Base-by-base conservation (phyloP, 1,140 invertebrate genomes). In the Drosophila tristis region DNA sequence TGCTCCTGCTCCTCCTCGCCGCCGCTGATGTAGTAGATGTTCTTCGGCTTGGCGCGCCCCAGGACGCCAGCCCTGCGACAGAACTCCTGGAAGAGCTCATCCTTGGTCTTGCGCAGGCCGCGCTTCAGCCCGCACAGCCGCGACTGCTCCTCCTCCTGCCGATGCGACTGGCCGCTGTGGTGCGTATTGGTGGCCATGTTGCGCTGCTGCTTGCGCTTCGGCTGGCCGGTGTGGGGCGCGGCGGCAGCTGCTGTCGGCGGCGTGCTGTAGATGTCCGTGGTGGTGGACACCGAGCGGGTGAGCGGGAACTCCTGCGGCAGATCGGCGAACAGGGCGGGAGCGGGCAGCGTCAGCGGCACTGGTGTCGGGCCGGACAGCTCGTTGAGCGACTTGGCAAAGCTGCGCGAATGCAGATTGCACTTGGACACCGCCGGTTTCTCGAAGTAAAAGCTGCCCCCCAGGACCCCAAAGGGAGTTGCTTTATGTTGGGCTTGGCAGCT, bases 71-170 rank as follows among this genome's bases (percentile, higher is more conserved):
- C 85, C 3, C 84, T 58, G 11, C 86, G 85, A 47, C 90, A 91
- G 39, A 92, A 91, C 54, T 92, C 91, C 62, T 91, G 80, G 45
- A 92, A 92, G 0, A 92, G 72, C 43, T 92, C 91, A 51, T 92
- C 91, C 61, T 92, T 92, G 50, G 87, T 91, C 59, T 92, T 91
- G 9, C 87, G 77, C 54, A 92, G 54, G 0, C 87, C 87, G 1
- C 87, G 75, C 62, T 87, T 92, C 0, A 92, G 47, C 13, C 91
- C 90, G 20, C 91, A 87, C 2, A 92, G 50, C 0, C 82, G 71
- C 26, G 86, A 50, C 51, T 75, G 70, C 6, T 67, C 48, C 58
- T 71, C 66, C 16, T 65, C 35, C 5, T 45, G 43, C 20, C 29
- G 61, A 31, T 2, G 45, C 51, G 3, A 42, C 55, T 15, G 16